Percentiles rank a stretch among this genome's conserved stretches.
phyloP scores from a whole-genome alignment of 2,888 invertebrate genomes.

The Suillia variegata region DNA sequence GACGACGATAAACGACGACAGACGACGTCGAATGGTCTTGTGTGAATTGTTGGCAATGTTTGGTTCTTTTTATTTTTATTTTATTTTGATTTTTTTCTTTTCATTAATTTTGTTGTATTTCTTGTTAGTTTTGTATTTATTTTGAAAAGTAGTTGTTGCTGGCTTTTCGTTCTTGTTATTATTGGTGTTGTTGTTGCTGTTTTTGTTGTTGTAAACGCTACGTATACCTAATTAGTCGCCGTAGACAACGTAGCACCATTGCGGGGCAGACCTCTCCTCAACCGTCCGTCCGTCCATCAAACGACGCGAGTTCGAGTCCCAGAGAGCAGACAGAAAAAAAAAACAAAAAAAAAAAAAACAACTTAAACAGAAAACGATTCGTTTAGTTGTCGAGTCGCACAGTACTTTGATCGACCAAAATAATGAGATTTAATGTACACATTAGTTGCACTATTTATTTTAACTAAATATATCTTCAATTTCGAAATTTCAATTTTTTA shows the following conservation, averaged over 20 bases:
- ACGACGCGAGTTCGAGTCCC: background rate
- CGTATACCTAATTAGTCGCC: conserved; percentile 55
- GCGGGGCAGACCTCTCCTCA: conserved; percentile 37
- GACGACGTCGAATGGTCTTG: conserved; percentile 1
- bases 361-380: background rate
- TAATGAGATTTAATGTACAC: too few relatives aligned
- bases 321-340: background rate
- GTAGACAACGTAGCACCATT: conserved; percentile 55
- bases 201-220: conserved; percentile 42
- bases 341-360: too few relatives aligned
- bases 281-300: background rate
- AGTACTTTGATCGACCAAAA: too few relatives aligned
- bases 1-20: too few relatives aligned
- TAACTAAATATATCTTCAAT: too few relatives aligned
- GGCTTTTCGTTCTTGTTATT: conserved; percentile 42
- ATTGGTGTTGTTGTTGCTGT: conserved; percentile 26
- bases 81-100: conserved; percentile 4
- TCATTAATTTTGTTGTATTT: conserved; percentile 5
- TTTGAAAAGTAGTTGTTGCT: conserved; percentile 47
- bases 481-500: too few relatives aligned
- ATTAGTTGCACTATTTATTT: too few relatives aligned
- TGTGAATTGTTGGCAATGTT: conserved; percentile 2
- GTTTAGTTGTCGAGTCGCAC: too few relatives aligned
- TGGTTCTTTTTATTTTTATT: conserved; percentile 1
- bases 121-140: conserved; percentile 25